These are phyloP conservation scores for Gouania willdenowi DNA, from an alignment of 2,797 vertebrate species.

Conservation along the genomic window DNA sequence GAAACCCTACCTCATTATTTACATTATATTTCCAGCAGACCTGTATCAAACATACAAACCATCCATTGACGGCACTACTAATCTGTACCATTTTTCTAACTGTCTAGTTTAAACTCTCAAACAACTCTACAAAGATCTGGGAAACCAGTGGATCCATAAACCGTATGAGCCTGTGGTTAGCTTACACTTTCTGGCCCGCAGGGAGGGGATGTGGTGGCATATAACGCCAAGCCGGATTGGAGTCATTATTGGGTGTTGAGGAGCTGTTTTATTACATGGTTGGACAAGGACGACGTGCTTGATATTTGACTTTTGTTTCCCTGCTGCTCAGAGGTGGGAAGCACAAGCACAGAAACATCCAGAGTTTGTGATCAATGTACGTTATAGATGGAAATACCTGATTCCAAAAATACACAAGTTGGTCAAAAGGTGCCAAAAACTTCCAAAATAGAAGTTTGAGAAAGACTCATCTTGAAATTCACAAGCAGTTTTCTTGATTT, in stretches of 20 bases:
- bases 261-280: constrained; percentile 67
- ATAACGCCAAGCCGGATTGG: constrained; percentile 56
- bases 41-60: not conserved
- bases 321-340: constrained; percentile 8
- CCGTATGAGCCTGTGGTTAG: constrained; percentile 42
- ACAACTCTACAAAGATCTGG: constrained; percentile 1
- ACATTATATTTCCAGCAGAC: constrained; percentile 1
- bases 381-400: constrained; percentile 25
- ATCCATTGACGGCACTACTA: constrained; percentile 7
- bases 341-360: constrained; percentile 34
- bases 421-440: no score
- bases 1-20: constrained; percentile 26
- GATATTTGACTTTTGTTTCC: constrained; percentile 52
- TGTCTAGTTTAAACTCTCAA: constrained; percentile 1
- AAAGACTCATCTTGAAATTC: constrained; percentile 30
- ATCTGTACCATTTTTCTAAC: not conserved
- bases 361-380: constrained; percentile 29
- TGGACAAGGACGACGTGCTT: constrained; percentile 36
- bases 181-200: constrained; percentile 42
- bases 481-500: constrained; percentile 26
- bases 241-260: constrained; percentile 66
- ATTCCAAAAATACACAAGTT: constrained; percentile 7
- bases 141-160: constrained; percentile 35
- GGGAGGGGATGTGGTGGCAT: constrained; percentile 58
- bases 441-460: constrained; percentile 46